phyloP scores from a whole-genome alignment of 2,797 vertebrate species.

The Pogonophryne albipinna region DNA sequence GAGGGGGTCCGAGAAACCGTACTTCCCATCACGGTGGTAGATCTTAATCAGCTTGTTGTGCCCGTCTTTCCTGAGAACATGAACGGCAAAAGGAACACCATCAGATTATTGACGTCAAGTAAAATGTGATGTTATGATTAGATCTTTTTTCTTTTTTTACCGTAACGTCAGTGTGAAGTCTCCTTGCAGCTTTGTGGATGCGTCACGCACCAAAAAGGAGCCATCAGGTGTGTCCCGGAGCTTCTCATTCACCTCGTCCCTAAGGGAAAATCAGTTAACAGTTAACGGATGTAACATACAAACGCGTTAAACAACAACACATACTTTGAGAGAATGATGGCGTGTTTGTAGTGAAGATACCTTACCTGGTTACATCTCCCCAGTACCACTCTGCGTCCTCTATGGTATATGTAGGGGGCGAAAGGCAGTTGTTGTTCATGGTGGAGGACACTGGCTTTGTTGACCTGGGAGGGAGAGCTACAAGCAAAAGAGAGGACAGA shows the following conservation, averaged over 20 bases:
- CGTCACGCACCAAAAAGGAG: slow-evolving; percentile 95
- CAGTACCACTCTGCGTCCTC: slow-evolving; percentile 98
- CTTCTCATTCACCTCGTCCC: slow-evolving; percentile 97
- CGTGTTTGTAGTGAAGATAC: neutral
- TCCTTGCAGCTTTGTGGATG: slow-evolving; percentile 95
- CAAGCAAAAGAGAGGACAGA: slow-evolving; percentile 43
- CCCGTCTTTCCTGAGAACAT: slow-evolving; percentile 90
- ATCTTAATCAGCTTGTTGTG: slow-evolving; percentile 98
- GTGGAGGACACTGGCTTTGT: slow-evolving; percentile 88
- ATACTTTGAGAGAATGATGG: neutral
- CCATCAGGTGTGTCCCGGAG: slow-evolving; percentile 94
- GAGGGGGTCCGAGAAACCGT: slow-evolving; percentile 95
- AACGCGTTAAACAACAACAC: neutral
- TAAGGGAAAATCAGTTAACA: slow-evolving; percentile 60
- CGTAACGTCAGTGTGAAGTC: slow-evolving; percentile 95
- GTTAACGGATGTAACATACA: slow-evolving; percentile 29
- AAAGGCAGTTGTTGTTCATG: slow-evolving; percentile 85
- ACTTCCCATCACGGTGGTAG: slow-evolving; percentile 94
- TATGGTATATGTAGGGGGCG: slow-evolving; percentile 81
- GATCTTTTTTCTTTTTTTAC: slow-evolving; percentile 72
- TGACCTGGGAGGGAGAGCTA: slow-evolving; percentile 94
- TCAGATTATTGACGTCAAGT: neutral
- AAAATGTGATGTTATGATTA: neutral
- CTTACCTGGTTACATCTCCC: slow-evolving; percentile 96
- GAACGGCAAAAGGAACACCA: neutral